Evolutionary conservation across 2,888 invertebrate genomes (phyloP), one percentile per base, ranked within the genome.

Genomic region (Pseudococcus longispinus): DNA sequence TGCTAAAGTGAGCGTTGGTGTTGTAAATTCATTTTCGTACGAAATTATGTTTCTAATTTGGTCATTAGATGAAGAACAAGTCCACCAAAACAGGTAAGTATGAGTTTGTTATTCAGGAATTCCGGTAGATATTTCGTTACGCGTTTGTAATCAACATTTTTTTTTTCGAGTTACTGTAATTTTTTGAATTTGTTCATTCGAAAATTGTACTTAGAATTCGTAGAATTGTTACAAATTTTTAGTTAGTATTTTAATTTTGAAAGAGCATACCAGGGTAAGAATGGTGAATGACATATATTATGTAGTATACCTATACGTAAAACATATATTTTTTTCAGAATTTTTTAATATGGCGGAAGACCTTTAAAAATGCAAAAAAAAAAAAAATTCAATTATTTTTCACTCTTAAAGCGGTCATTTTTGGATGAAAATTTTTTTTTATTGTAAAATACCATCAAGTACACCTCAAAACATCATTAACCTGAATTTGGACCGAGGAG

Each of bases 1-100:
- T 74, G 74, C 74, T 74, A n/a, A 74, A 32, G 18, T n/a, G 74
- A 29, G 74, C 60, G 8, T 60, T 60, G 23, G 74, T 74, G 74
- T 32, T 32, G 9, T 2, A 32, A 29, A 29, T 37, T 32, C 9
- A 32, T 32, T 74, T 74, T 74, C 32, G 5, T 74, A 8, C 18
- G 1, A 74, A 29, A 74, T 32, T 60, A 8, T 60, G 23, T 20
- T 55, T 60, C 20, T 23, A 23, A 23, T 60, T 23, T 23, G 15
- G 9, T 60, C 23, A 8, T 3, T 9, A 60, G 60, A 37, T 4
- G 37, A 60, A 60, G 60, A 60, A n/a, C 23, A 9, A 60, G 23
- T 60, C 23, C 60, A 8, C n/a, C 1, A 60, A 2, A 23, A 60
- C 60, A 60, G 60, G 60, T 60, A 60, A 60, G 60, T 60, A 60